phyloP scores from a whole-genome alignment of 2,888 invertebrate genomes.

The Seladonia tumulorum region DNA sequence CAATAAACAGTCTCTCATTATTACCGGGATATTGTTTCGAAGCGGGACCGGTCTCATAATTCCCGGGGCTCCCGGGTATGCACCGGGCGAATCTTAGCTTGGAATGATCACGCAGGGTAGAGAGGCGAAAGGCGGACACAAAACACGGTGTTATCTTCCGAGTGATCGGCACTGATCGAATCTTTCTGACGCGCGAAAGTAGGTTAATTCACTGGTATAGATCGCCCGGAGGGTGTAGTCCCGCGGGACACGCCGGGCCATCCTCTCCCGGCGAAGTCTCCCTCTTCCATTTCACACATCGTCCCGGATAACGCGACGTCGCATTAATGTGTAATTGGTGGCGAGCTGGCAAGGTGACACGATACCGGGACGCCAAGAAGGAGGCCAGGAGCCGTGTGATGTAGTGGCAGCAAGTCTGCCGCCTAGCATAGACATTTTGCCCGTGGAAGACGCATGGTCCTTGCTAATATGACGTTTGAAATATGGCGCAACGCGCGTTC shows the following conservation, averaged over 20 bases:
- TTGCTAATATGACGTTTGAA: conserved; percentile 82
- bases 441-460: conserved; percentile 79
- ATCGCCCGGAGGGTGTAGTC: conserved; percentile 67
- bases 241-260: conserved; percentile 61
- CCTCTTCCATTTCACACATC: conserved; percentile 63
- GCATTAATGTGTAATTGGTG: conserved; percentile 80
- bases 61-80: neutral
- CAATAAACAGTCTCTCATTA: neutral
- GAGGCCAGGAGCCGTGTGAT: conserved; percentile 73
- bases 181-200: conserved; percentile 66
- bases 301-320: conserved; percentile 73
- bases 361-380: conserved; percentile 72
- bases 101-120: neutral
- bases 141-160: conserved; percentile 37
- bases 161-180: conserved; percentile 56
- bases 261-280: conserved; percentile 12
- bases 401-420: conserved; percentile 76
- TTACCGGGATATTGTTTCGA: neutral
- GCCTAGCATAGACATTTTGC: conserved; percentile 79
- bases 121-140: conserved; percentile 18
- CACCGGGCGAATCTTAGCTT: conserved; percentile 41
- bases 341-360: conserved; percentile 74
- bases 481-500: conserved; percentile 76
- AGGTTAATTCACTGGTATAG: conserved; percentile 76
- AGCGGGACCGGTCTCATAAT: neutral